Evolutionary conservation across 2,797 vertebrate species (phyloP).

Genomic region (Thunnus albacares): DNA sequence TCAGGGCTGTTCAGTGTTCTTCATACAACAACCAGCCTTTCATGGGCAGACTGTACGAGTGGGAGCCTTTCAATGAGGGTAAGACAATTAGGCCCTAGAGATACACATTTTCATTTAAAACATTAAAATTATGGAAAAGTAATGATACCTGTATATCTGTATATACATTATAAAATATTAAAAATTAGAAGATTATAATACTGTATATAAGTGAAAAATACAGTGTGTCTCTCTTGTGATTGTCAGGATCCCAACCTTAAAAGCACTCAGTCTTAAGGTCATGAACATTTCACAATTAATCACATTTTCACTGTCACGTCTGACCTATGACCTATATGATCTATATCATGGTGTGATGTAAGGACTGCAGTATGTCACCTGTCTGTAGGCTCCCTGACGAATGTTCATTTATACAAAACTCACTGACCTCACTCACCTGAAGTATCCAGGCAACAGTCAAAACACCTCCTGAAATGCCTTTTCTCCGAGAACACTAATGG

Average conservation of each 20-base stretch:
- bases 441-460: slow-evolving; percentile 72
- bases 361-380: slow-evolving; percentile 32
- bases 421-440: slow-evolving; percentile 45
- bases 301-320: slow-evolving; percentile 18
- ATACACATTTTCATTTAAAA: too few species aligned
- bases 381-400: slow-evolving; percentile 23
- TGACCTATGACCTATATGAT: slow-evolving; percentile 15
- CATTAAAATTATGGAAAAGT: background rate
- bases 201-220: background rate
- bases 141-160: background rate
- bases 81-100: slow-evolving; percentile 62
- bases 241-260: background rate
- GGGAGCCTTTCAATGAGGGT: slow-evolving; percentile 98
- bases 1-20: slow-evolving; percentile 93
- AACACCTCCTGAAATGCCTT: slow-evolving; percentile 53
- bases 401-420: slow-evolving; percentile 30
- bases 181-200: too few species aligned
- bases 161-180: too few species aligned
- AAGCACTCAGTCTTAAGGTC: background rate
- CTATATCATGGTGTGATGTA: slow-evolving; percentile 26
- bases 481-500: slow-evolving; percentile 56
- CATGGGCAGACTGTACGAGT: slow-evolving; percentile 96
- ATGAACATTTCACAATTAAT: slow-evolving; percentile 22
- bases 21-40: slow-evolving; percentile 95
- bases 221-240: background rate